Base-by-base conservation (phyloP, 2,113 vertebrate genomes). In the Piaya cayana region DNA sequence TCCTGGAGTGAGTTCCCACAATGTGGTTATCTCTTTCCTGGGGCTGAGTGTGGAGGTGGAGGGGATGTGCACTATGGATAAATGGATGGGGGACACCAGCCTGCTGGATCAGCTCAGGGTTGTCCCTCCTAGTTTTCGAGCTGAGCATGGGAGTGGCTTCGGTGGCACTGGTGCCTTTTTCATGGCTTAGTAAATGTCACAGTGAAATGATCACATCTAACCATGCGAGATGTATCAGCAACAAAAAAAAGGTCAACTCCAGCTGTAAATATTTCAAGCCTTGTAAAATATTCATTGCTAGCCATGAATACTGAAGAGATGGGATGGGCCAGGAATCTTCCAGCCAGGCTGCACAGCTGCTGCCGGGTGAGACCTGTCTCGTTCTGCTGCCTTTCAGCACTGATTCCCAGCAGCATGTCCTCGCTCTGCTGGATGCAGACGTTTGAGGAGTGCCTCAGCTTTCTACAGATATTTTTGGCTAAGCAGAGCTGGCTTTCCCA, bases 261-360 rank as follows among this genome's bases (percentile, higher is more conserved):
- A 63, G 56, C 65, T 5, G 25, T 96, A 89, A 93, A 94, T 95
- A 85, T 88, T 95, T 94, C 88, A 94, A 77, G 29, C 56, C 65
- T 47, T 49, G 20, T 95, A 65, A 96, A 96, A 95, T 93, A 95
- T 96, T 96, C 91, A 93, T 92, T 0, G 0, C 30, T 16, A 82
- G 14, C 85, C 76, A 86, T 84, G 94, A 92, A 92, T 85, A 30
- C 76, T 59, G 62, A 86, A 58, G 85, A 68, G 82, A 14, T 82
- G 70, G 65, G 88, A 75, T 32, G 70, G 78, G 52, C 30, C 82
- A 74, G 88, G 60, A 65, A 60, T 10, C 56, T 69, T 84, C 65
- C 68, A 84, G 72, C 63, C 63, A 0, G 25, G 49, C 56, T 63
- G 83, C 70, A 39, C 58, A 74, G 64, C 59, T 56, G 50, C 79